phyloP scores from a whole-genome alignment of 2,113 vertebrate species.

The Eurypyga helias region DNA sequence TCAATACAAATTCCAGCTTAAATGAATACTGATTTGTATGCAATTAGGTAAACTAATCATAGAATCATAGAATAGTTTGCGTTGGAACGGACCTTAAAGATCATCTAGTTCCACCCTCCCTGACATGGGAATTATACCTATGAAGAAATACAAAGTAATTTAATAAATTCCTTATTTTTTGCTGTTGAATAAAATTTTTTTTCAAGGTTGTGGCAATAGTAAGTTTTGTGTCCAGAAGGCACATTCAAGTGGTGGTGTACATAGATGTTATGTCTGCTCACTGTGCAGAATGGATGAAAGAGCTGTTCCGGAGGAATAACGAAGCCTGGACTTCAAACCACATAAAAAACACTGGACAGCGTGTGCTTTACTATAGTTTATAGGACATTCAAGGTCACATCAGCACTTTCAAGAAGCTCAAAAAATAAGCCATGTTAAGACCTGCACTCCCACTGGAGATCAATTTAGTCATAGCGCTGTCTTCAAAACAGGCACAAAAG shows the following conservation, averaged over 20 bases:
- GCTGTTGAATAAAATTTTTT: neutral
- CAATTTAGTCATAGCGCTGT: neutral
- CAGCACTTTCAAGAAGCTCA: neutral
- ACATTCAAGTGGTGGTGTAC: accelerated
- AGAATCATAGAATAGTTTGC: neutral
- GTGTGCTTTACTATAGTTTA: neutral
- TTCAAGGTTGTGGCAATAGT: neutral
- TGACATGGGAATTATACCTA: neutral
- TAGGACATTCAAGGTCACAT: neutral
- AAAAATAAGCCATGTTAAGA: neutral
- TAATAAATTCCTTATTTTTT: neutral
- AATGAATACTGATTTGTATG: neutral
- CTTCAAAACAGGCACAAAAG: neutral
- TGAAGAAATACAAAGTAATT: neutral
- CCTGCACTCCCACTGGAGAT: neutral
- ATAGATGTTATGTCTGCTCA: too few species aligned
- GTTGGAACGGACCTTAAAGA: too few species aligned
- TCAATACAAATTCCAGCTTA: neutral
- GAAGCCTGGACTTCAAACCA: neutral
- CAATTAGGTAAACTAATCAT: neutral
- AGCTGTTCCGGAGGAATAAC: neutral
- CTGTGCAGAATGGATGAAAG: neutral
- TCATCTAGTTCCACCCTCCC: too few species aligned
- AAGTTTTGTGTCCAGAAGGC: neutral
- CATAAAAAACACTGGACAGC: accelerated